phyloP scores from a whole-genome alignment of 2,888 invertebrate genomes.

The Athalia cordata region DNA sequence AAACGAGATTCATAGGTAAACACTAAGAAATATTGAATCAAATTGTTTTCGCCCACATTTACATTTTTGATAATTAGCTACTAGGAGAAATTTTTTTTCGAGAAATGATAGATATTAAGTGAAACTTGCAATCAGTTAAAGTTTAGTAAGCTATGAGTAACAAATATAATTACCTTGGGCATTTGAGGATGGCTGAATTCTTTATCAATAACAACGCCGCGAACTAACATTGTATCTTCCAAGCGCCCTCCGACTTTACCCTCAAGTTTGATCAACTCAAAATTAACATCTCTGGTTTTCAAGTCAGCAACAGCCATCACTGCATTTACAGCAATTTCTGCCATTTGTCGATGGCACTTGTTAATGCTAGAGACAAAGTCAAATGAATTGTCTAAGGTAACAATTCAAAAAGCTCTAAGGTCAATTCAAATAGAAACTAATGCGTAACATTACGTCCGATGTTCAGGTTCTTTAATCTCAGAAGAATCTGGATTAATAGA shows the following conservation, averaged over 20 bases:
- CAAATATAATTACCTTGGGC: conserved; percentile 84
- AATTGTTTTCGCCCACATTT: too few species aligned
- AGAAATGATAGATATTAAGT: background rate
- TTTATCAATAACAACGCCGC: conserved; percentile 98
- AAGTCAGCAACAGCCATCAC: conserved; percentile 97
- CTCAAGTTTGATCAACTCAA: conserved; percentile 98
- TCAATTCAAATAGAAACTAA: conserved; percentile 7
- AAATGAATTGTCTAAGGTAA: background rate
- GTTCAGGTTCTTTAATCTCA: too few species aligned
- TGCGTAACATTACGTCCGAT: too few species aligned
- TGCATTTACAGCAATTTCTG: conserved; percentile 98
- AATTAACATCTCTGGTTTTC: conserved; percentile 96
- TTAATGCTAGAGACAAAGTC: conserved; percentile 80
- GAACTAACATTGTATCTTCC: conserved; percentile 97
- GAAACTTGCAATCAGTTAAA: background rate
- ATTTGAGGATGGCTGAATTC: conserved; percentile 99
- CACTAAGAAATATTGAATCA: too few species aligned
- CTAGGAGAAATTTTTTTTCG: background rate
- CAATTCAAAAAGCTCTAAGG: background rate
- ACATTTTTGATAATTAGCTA: too few species aligned
- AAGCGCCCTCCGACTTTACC: conserved; percentile 97
- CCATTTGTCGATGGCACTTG: conserved; percentile 97
- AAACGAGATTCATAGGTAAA: too few species aligned
- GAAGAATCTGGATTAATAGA: too few species aligned
- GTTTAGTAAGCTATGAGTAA: background rate